phyloP scores from a whole-genome alignment of 2,888 invertebrate species.

The Scaptomyza reducta region DNA sequence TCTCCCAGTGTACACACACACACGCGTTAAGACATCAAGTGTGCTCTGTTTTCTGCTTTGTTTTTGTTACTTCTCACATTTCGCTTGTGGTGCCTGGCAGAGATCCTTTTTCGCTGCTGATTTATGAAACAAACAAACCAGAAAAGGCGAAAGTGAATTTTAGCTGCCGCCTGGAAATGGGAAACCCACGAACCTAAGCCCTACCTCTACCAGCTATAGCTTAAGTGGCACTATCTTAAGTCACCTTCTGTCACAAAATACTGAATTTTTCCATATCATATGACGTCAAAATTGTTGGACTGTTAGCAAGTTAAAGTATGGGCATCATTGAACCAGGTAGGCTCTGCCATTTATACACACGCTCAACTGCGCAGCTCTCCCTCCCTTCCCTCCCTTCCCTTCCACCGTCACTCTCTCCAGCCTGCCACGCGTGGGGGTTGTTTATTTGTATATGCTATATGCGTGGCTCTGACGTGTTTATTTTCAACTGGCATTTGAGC shows the following conservation, averaged over 20 bases:
- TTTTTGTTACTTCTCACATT: conserved; percentile 16
- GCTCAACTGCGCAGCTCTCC: conserved; percentile 45
- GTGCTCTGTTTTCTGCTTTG: conserved; percentile 19
- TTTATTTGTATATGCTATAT: conserved; percentile 24
- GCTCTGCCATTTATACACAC: conserved; percentile 30
- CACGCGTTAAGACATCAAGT: conserved; percentile 44
- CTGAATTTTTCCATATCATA: conserved; percentile 18
- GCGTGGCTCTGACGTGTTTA: conserved; percentile 58
- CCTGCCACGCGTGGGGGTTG: conserved; percentile 28
- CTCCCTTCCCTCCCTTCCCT: neutral
- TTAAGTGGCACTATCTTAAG: neutral
- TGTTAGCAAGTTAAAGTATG: conserved; percentile 2
- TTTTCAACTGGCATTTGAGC: conserved; percentile 34
- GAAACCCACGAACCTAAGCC: neutral
- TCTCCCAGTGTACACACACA: conserved; percentile 11
- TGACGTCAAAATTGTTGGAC: conserved; percentile 60
- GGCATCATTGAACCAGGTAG: conserved; percentile 38
- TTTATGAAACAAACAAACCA: conserved; percentile 52
- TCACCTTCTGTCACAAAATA: conserved; percentile 6
- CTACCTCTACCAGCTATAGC: neutral
- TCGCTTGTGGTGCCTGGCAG: conserved; percentile 35
- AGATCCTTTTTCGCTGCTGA: conserved; percentile 25
- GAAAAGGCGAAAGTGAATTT: conserved; percentile 30
- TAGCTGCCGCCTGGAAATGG: conserved; percentile 2
- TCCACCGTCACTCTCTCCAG: neutral